Conservation (phyloP, 1,140 invertebrate species). For the Maniola jurtina region DNA sequence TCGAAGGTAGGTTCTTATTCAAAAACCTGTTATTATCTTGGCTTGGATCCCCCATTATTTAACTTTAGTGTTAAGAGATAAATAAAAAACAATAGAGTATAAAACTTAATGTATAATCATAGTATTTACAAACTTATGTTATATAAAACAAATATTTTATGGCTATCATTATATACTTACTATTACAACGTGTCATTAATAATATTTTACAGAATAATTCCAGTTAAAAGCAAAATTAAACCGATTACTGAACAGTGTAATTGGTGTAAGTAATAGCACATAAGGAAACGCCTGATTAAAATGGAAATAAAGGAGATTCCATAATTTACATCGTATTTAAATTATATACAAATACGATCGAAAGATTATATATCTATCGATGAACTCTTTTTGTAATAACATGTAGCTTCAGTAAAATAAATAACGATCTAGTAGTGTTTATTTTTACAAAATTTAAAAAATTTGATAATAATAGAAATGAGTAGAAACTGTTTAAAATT, state of each 20-base stretch:
- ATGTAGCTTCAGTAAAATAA: background rate
- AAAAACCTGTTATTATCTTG: too few relatives aligned
- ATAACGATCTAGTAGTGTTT: background rate
- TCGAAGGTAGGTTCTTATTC: too few relatives aligned
- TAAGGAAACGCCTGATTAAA: constrained; percentile 54
- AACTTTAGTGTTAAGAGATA: constrained; percentile 30
- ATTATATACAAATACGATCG: constrained; percentile 63
- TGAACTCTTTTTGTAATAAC: constrained; percentile 8
- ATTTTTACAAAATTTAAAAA: too few relatives aligned
- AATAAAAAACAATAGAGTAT: constrained; percentile 76
- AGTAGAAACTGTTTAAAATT: background rate
- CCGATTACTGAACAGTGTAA: constrained; percentile 62
- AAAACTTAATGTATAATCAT: constrained; percentile 79
- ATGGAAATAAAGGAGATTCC: constrained; percentile 75
- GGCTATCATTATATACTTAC: constrained; percentile 76
- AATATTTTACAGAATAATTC: constrained; percentile 72
- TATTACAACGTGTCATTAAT: constrained; percentile 76
- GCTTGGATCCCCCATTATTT: background rate
- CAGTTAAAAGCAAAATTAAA: constrained; percentile 75
- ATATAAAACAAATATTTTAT: constrained; percentile 78
- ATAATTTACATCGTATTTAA: constrained; percentile 69
- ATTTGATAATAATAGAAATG: too few relatives aligned
- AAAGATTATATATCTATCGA: constrained; percentile 51
- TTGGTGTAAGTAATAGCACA: constrained; percentile 63
- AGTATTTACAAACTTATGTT: constrained; percentile 77